A percentile compares a stretch with the other conserved stretches of the same genome.
phyloP scores from a whole-genome alignment of 2,888 invertebrate species.

The Frankliniella fusca region DNA sequence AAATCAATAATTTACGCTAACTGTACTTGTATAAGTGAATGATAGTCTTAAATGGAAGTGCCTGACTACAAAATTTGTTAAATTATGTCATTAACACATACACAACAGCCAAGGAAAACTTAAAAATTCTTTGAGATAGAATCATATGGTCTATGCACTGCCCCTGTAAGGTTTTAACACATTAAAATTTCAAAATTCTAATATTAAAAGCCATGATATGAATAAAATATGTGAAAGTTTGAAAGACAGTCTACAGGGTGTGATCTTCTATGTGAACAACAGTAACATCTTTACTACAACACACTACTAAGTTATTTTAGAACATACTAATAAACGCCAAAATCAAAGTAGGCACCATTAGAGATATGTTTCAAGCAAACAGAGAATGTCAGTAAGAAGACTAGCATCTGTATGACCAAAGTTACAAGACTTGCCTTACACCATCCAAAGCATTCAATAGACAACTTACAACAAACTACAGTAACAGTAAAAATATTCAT shows the following conservation, averaged over 20 bases:
- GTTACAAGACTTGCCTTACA: background rate
- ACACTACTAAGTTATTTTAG: background rate
- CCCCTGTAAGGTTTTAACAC: too few species aligned
- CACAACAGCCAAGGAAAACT: too few species aligned
- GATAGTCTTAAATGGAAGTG: too few species aligned
- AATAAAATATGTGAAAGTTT: constrained; percentile 1
- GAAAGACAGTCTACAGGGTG: constrained; percentile 9
- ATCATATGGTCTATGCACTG: too few species aligned
- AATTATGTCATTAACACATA: too few species aligned
- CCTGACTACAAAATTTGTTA: too few species aligned
- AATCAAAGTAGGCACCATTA: background rate
- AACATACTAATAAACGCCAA: too few species aligned
- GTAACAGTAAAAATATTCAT: too few species aligned
- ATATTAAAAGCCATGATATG: background rate
- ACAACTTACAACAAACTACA: background rate
- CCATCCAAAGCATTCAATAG: background rate
- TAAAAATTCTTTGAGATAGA: too few species aligned
- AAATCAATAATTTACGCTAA: background rate
- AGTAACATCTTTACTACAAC: background rate
- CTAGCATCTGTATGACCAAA: constrained; percentile 19
- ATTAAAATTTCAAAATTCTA: too few species aligned
- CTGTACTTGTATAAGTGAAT: too few species aligned
- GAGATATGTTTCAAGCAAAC: background rate
- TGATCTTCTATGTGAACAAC: background rate
- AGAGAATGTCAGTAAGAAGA: background rate